These are phyloP conservation scores for Manis javanica DNA, from an alignment of 2,797 vertebrate species.

Conservation along the genomic window DNA sequence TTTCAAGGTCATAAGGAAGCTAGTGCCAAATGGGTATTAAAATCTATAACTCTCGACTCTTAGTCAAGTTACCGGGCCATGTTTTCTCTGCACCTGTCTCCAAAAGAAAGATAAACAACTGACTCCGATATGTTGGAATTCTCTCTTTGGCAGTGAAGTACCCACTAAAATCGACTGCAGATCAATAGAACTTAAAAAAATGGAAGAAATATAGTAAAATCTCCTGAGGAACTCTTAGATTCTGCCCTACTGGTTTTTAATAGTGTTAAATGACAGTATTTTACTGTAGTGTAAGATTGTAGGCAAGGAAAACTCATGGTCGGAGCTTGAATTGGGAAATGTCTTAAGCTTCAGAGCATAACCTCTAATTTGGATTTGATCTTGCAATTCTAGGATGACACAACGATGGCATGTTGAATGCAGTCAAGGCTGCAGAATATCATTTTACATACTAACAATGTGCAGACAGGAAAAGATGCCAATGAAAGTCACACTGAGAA, in stretches of 20 bases:
- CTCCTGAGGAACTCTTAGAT: background rate
- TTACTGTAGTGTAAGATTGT: background rate
- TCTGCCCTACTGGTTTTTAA: background rate
- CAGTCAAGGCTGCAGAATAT: conserved; percentile 47
- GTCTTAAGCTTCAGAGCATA: conserved; percentile 45
- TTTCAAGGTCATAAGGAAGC: background rate
- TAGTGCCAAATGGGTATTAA: background rate
- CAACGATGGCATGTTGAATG: background rate
- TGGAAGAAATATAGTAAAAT: background rate
- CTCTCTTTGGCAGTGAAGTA: background rate
- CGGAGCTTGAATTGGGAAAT: background rate
- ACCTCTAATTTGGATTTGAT: conserved; percentile 41
- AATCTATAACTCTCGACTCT: background rate
- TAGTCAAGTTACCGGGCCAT: background rate
- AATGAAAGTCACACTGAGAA: conserved; percentile 59
- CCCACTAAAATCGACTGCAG: background rate
- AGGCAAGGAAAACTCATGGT: background rate
- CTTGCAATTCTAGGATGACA: conserved; percentile 51
- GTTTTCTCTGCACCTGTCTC: background rate
- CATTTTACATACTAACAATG: background rate
- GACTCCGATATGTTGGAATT: background rate
- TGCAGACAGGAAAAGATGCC: background rate
- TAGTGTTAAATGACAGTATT: background rate
- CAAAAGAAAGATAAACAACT: background rate
- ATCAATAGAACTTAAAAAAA: background rate